These are phyloP conservation scores for Conopomorpha cramerella DNA, from an alignment of 1,140 invertebrate genomes.

Conservation along the genomic window DNA sequence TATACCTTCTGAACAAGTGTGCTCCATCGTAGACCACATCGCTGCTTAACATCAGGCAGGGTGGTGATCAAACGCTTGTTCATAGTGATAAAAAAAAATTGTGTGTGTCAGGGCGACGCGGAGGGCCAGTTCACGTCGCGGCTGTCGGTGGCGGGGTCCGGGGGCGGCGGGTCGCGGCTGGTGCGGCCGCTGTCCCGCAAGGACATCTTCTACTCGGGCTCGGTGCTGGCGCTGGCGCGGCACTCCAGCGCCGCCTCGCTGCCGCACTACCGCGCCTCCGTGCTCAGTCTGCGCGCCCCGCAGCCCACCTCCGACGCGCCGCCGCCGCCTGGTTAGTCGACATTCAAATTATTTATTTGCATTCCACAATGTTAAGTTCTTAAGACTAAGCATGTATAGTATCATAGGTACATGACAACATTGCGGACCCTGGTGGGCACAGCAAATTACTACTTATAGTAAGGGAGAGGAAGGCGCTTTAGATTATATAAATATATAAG, in stretches of 20 bases:
- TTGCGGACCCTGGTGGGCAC: no score
- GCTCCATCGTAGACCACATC: no score
- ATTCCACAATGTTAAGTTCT: no score
- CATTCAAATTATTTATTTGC: no score
- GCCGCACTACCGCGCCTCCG: constrained; percentile 82
- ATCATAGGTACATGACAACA: no score
- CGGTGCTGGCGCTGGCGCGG: constrained; percentile 87
- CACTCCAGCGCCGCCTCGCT: constrained; percentile 92
- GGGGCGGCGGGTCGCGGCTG: constrained; percentile 68
- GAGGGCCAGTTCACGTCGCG: constrained; percentile 52
- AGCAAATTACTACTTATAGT: no score
- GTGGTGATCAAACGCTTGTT: no score
- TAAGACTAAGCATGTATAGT: no score
- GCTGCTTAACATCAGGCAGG: no score
- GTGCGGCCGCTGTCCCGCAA: constrained; percentile 92
- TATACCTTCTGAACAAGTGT: not conserved
- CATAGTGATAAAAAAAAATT: not conserved
- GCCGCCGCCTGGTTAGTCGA: constrained; percentile 71
- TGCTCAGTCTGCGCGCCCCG: constrained; percentile 76
- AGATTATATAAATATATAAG: no score
- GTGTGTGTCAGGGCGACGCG: constrained; percentile 23
- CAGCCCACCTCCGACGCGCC: constrained; percentile 68
- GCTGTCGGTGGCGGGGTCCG: constrained; percentile 37
- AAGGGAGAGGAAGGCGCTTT: no score
- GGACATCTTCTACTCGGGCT: constrained; percentile 98